A percentile compares a stretch with the other conserved stretches of the same genome.
Evolutionary conservation across 2,888 invertebrate species (phyloP).

Genomic region (Drosophila meridionalis): DNA sequence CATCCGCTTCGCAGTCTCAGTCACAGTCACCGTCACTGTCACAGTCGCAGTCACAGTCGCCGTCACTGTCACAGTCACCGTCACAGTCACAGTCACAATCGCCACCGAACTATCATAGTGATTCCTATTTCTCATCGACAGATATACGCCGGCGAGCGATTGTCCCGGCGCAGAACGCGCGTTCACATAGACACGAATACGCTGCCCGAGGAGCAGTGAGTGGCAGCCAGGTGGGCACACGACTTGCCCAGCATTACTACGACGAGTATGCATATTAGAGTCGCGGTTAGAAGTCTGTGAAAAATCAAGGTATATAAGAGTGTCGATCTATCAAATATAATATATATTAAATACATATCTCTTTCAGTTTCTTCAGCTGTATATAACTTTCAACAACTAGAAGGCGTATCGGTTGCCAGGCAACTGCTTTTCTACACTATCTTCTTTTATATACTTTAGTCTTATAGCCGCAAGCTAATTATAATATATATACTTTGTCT

Average conservation of each 20-base stretch:
- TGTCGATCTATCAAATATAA: neutral
- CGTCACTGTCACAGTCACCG: constrained; percentile 1
- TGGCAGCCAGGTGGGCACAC: constrained; percentile 57
- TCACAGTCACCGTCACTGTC: constrained; percentile 32
- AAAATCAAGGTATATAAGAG: constrained; percentile 37
- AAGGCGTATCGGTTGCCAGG: constrained; percentile 44
- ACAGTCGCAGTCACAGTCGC: constrained; percentile 35
- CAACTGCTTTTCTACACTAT: constrained; percentile 37
- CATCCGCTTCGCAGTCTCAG: constrained; percentile 58
- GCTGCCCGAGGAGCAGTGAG: constrained; percentile 66
- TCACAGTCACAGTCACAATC: constrained; percentile 45
- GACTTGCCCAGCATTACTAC: constrained; percentile 82
- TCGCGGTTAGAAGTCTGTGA: constrained; percentile 39
- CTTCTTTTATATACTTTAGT: constrained; percentile 46
- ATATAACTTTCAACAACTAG: constrained; percentile 62
- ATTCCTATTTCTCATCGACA: constrained; percentile 85
- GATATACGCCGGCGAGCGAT: constrained; percentile 84
- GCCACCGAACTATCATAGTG: constrained; percentile 81
- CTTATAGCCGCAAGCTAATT: constrained; percentile 61
- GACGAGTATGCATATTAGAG: constrained; percentile 82
- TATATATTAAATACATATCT: neutral
- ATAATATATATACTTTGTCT: constrained; percentile 29
- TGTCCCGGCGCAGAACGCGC: constrained; percentile 74
- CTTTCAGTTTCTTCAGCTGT: constrained; percentile 75
- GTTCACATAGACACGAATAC: constrained; percentile 79